Base-by-base conservation (phyloP, 2,888 invertebrate species). In the Apodemia zela region DNA sequence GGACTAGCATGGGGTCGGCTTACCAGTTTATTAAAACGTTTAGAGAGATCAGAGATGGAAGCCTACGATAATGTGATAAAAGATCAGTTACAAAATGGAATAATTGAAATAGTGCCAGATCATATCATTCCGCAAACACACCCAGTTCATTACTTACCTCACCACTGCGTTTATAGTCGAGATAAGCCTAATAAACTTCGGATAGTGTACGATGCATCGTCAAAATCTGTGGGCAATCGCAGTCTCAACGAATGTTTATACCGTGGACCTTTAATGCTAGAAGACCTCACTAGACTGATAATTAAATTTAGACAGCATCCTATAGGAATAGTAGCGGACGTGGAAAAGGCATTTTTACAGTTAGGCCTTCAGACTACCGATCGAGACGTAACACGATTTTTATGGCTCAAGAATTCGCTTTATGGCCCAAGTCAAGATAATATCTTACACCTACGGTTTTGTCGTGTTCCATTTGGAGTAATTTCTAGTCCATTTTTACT, bases 291-390 rank as follows among this genome's bases (percentile, higher is more conserved):
- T 2, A 72, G 63, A 7, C 47, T 74, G 8, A 13, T 74, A 1
- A 17, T 74, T 5, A 67, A 60, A 58, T 75, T 74, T 58, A 64
- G 74, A 57, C n/a, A 42, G 10, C 57, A 71, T 25, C 25, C 25
- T 1, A 66, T 73, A 25, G 73, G 69, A 0, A 63, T 73, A 4
- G 42, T 60, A 21, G 72, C 72, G n/a, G 75, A 73, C 60, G 69
- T 75, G 0, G 72, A 75, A 42, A 73, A 72, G 49, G 73, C 71
- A 0, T 73, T 75, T 65, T 59, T 74, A 17, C 72, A 71, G 62
- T n/a, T 72, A 17, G 67, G 66, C 2, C 62, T 75, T 0, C 69
- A 73, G 33, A 49, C 65, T 0, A 1, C 60, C 8, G 71, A 71
- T 45, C 49, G 68, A 57, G 71, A 72, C 42, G 73, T 73, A 0